Evolutionary conservation across 2,113 vertebrate genomes (phyloP), one percentile per base, ranked within the genome.

Genomic region (Nibea albiflora): DNA sequence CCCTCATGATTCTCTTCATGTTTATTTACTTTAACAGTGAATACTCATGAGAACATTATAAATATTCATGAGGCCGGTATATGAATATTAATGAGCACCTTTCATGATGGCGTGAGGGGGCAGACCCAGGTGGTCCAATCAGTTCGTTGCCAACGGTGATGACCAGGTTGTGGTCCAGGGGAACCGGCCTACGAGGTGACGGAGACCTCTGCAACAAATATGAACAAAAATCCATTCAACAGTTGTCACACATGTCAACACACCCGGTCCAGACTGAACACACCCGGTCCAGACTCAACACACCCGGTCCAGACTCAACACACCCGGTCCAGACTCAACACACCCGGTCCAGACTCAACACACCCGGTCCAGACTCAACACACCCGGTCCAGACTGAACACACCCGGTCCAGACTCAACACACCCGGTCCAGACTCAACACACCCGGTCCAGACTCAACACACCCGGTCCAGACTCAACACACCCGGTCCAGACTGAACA

Each of bases 101-200:
- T 57, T 94, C 92, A 57, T 88, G 87, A 5, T 88, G 89, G 8
- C 69, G 87, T 11, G 75, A 16, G 2, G 85, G 35, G n/a, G 70
- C 19, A 2, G 85, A 26, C 24, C 91, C 86, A 24, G 90, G 14
- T 61, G 86, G 92, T 93, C 95, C 95, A 65, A 90, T 97, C 90
- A 93, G 93, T 90, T 98, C 97, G 87, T 98, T 98, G 53, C 96
- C 98, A 42, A 99, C 97, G 5, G 97, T 98, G 90, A 98, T 98
- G 78, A 97, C 95, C 89, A 98, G 94, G 87, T 95, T 97, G 90
- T 96, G 96, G 66, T 98, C 96, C 81, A 96, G 73, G 9, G 97
- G 96, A 76, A 95, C 93, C 79, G 79, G 90, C 86, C 88, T 85
- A 1, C 72, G 94, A 76, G 96, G 94, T 71, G 96, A 95, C 31